These are phyloP conservation scores for Machimus atricapillus DNA, from an alignment of 2,888 invertebrate species.

Conservation along the genomic window DNA sequence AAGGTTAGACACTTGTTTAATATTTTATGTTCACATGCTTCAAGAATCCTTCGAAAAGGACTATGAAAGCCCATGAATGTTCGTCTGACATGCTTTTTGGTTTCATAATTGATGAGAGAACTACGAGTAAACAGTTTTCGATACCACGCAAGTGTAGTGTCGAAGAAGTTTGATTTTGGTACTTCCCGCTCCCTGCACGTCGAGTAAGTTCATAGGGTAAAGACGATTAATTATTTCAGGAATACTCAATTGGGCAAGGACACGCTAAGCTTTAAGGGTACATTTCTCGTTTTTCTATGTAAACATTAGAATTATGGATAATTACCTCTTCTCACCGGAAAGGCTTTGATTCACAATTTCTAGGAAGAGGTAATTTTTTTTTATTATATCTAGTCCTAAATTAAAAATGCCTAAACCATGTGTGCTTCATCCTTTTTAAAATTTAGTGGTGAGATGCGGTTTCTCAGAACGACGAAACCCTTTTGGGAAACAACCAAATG, in stretches of 20 bases:
- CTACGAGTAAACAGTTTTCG: background rate
- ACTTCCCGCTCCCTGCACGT: background rate
- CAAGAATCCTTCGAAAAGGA: background rate
- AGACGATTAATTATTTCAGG: background rate
- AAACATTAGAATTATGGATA: too few relatives aligned
- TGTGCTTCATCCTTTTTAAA: too few relatives aligned
- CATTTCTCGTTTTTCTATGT: background rate
- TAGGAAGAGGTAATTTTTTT: too few relatives aligned
- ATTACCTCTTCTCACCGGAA: too few relatives aligned
- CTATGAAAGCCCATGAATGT: background rate
- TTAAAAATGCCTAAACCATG: too few relatives aligned
- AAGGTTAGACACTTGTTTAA: background rate
- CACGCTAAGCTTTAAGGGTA: background rate
- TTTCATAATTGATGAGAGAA: background rate
- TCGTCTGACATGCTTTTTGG: background rate
- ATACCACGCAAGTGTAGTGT: background rate
- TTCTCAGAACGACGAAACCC: too few relatives aligned
- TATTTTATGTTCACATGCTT: background rate
- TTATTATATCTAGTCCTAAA: too few relatives aligned
- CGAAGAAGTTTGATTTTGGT: background rate
- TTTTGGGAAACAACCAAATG: too few relatives aligned
- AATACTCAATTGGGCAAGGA: background rate
- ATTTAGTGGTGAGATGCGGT: too few relatives aligned
- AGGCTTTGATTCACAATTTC: too few relatives aligned
- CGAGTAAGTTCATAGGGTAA: background rate